Percentiles rank a stretch among this genome's conserved stretches.
Evolutionary conservation across 2,888 invertebrate genomes (phyloP).

Genomic region (Isotomurus palustris): DNA sequence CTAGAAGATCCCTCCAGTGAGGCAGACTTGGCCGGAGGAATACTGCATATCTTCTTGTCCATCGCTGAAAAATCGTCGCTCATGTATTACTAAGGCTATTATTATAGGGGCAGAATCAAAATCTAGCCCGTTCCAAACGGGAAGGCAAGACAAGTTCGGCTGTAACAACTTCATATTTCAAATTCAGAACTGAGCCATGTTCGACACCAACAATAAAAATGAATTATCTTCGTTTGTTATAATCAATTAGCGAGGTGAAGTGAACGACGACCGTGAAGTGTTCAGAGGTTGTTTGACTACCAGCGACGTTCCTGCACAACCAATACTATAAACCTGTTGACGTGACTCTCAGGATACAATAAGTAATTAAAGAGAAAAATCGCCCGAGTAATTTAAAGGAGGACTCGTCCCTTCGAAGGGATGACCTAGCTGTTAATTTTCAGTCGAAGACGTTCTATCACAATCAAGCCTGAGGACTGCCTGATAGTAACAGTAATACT

Average conservation of each 20-base stretch:
- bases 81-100: slow-evolving; percentile 26
- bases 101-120: slow-evolving; percentile 20
- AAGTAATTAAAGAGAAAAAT: too few species aligned
- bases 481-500: too few species aligned
- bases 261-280: slow-evolving; percentile 13
- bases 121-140: slow-evolving; percentile 45
- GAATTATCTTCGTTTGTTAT: slow-evolving; percentile 16
- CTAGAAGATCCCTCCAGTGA: slow-evolving; percentile 9
- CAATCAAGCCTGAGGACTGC: too few species aligned
- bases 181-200: slow-evolving; percentile 45
- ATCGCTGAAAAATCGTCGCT: slow-evolving; percentile 39
- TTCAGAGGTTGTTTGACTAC: too few species aligned
- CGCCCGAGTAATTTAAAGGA: too few species aligned
- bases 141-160: slow-evolving; percentile 25
- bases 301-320: too few species aligned
- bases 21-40: slow-evolving; percentile 31
- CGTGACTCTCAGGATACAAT: too few species aligned
- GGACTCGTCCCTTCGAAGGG: too few species aligned
- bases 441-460: too few species aligned
- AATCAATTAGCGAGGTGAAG: slow-evolving; percentile 11
- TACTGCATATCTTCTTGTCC: slow-evolving; percentile 42
- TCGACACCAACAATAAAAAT: slow-evolving; percentile 35
- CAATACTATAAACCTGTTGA: too few species aligned
- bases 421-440: too few species aligned
- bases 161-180: slow-evolving; percentile 44